Evolutionary conservation across 64 coral and sea anemone species (phyloP).

Genomic region (Montipora capricornis): DNA sequence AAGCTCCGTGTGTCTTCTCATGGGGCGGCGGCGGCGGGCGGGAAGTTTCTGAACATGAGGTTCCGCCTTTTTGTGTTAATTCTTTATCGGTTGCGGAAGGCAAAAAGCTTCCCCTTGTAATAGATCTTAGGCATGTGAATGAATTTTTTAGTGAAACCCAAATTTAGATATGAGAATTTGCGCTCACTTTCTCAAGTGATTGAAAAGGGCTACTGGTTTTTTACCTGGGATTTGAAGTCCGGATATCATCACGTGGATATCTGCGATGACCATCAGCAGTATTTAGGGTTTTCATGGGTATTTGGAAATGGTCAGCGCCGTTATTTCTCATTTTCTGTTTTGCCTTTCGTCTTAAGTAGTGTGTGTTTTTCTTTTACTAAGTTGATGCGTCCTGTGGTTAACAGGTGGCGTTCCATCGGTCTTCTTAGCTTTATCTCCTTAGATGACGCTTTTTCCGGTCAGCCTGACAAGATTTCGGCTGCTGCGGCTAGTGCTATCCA

Average conservation of each 20-base stretch:
- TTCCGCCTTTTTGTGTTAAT: not conserved
- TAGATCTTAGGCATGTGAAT: too few species aligned
- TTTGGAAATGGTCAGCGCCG: not conserved
- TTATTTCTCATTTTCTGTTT: conserved; percentile 28
- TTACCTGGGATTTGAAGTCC: too few species aligned
- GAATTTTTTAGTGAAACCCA: too few species aligned
- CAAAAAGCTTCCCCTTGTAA: conserved; percentile 22
- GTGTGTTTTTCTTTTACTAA: not conserved
- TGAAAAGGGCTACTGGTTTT: too few species aligned
- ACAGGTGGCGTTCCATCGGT: conserved; percentile 21
- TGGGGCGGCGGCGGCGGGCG: too few species aligned
- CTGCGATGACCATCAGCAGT: conserved; percentile 2
- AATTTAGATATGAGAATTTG: too few species aligned
- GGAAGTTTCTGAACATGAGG: conserved; percentile 14
- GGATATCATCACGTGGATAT: too few species aligned
- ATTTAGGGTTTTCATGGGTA: conserved; percentile 11
- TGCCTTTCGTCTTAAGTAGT: not conserved
- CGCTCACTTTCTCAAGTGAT: too few species aligned
- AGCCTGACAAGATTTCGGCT: conserved; percentile 17
- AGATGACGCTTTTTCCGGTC: too few species aligned
- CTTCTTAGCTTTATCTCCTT: not conserved
- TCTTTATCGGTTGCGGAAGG: conserved; percentile 1
- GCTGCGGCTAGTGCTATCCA: not conserved
- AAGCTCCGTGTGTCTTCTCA: too few species aligned
- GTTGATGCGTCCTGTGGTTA: conserved; percentile 8